Evolutionary conservation across 2,797 vertebrate genomes (phyloP).

Genomic region (Labeo calbasu): DNA sequence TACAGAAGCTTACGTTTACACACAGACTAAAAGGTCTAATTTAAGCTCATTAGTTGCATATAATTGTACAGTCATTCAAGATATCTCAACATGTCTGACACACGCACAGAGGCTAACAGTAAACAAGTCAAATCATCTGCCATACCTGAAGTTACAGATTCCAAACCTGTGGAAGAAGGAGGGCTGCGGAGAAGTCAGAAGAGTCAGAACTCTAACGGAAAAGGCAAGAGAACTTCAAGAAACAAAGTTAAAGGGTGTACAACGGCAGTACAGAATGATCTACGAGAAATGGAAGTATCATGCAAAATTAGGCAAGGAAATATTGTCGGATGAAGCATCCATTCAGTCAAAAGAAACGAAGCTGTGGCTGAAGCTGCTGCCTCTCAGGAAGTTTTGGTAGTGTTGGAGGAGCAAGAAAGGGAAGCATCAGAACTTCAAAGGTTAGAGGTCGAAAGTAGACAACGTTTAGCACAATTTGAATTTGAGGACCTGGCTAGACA

Average conservation of each 20-base stretch:
- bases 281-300: neutral
- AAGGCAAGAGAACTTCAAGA: neutral
- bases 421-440: neutral
- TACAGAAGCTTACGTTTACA: neutral
- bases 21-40: neutral
- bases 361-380: slow-evolving; percentile 12
- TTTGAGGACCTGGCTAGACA: too few species aligned
- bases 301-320: too few species aligned
- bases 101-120: neutral
- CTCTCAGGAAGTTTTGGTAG: slow-evolving; percentile 24
- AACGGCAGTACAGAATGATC: neutral
- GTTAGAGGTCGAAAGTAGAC: neutral
- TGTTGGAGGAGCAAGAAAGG: slow-evolving; percentile 31
- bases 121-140: neutral
- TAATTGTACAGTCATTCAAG: neutral
- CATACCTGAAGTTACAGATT: neutral
- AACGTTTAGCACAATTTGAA: too few species aligned
- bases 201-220: neutral
- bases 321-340: neutral
- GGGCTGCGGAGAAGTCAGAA: neutral
- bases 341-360: too few species aligned
- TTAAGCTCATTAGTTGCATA: neutral
- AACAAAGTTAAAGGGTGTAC: neutral
- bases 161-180: neutral
- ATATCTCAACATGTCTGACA: neutral